These are phyloP conservation scores for Enteromius afrohamiltoni DNA, from an alignment of 2,797 vertebrate genomes.

Conservation along the genomic window DNA sequence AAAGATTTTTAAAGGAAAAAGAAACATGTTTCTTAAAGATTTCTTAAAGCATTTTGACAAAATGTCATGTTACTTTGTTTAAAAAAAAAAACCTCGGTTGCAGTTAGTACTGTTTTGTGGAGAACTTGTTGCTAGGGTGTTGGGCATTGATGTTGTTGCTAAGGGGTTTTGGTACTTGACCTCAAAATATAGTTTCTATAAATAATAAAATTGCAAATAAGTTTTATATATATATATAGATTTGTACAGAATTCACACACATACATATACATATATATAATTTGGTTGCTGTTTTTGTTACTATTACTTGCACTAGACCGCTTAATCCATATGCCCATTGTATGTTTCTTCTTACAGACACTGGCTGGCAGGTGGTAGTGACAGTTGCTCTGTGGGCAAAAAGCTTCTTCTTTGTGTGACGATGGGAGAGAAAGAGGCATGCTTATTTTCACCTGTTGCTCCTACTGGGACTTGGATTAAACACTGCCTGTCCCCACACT, in stretches of 20 bases:
- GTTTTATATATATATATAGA: background rate
- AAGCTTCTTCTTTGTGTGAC: conserved; percentile 2
- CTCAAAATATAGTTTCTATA: too few relatives aligned
- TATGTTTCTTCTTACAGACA: conserved; percentile 22
- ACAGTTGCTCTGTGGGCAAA: conserved; percentile 1
- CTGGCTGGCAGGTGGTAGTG: conserved; percentile 29
- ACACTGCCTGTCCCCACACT: conserved; percentile 36
- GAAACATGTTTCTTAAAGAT: background rate
- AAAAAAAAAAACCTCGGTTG: too few relatives aligned
- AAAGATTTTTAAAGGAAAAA: background rate
- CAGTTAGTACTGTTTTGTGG: background rate
- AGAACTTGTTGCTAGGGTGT: background rate
- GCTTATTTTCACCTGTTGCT: conserved; percentile 25
- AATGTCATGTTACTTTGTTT: background rate
- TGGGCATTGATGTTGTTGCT: background rate
- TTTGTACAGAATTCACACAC: too few relatives aligned
- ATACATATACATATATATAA: background rate
- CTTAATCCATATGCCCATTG: background rate
- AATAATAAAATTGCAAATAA: background rate
- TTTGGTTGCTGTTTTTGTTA: background rate
- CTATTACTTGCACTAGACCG: background rate
- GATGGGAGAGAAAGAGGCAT: conserved; percentile 55
- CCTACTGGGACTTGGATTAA: conserved; percentile 54
- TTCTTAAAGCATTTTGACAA: background rate
- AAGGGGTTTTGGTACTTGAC: background rate